Conservation (phyloP, 2,797 vertebrate genomes). For the Xerus rutilus region DNA sequence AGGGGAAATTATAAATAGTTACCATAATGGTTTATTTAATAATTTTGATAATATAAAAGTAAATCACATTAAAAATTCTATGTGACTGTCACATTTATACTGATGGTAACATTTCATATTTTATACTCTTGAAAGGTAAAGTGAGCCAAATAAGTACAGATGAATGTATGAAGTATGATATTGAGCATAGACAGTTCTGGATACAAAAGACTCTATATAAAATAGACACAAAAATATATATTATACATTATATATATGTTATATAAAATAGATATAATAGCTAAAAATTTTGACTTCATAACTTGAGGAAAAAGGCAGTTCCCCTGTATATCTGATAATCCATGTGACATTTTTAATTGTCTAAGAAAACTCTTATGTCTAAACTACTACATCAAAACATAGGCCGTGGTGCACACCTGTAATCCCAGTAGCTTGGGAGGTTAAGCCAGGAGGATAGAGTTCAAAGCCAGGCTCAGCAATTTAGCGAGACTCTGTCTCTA, state of each 20-base stretch:
- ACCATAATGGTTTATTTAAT: neutral
- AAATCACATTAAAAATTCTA: constrained; percentile 59
- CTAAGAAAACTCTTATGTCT: neutral
- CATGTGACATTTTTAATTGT: constrained; percentile 7
- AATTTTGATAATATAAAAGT: constrained; percentile 74
- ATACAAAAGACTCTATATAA: constrained; percentile 33
- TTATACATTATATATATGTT: too few species aligned
- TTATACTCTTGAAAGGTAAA: constrained; percentile 73
- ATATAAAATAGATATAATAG: neutral
- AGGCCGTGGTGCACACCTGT: too few species aligned
- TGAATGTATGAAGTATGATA: constrained; percentile 67
- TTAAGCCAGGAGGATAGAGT: too few species aligned
- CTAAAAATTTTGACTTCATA: constrained; percentile 66
- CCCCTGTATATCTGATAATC: neutral
- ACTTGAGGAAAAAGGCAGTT: constrained; percentile 55
- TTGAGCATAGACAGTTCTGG: constrained; percentile 69
- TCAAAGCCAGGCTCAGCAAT: too few species aligned
- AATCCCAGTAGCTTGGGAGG: too few species aligned
- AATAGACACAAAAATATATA: too few species aligned
- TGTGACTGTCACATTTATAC: constrained; percentile 44
- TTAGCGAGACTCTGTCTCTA: too few species aligned
- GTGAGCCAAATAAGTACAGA: constrained; percentile 67
- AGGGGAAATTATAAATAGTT: constrained; percentile 14
- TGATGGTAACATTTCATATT: constrained; percentile 46
- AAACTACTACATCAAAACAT: constrained; percentile 23